Percentiles rank a stretch among this genome's conserved stretches.
These are phyloP conservation scores for Sericinus montela DNA, from an alignment of 2,888 invertebrate species.

Conservation along the genomic window DNA sequence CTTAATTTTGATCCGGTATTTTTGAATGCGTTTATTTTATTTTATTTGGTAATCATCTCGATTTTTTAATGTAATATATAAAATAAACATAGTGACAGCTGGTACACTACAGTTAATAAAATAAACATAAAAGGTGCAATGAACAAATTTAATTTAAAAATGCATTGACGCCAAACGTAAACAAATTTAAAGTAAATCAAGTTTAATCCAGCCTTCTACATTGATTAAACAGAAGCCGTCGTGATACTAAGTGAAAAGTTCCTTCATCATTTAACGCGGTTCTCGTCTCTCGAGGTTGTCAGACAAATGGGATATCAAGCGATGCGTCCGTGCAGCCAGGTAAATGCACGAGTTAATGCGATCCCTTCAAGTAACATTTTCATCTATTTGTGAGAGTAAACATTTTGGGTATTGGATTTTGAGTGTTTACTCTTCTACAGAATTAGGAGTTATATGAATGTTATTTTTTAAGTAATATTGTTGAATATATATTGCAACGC, in stretches of 20 bases:
- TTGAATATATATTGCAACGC: too few relatives aligned
- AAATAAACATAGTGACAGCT: too few relatives aligned
- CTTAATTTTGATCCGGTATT: too few relatives aligned
- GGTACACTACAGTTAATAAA: too few relatives aligned
- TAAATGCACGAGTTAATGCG: slow-evolving; percentile 40
- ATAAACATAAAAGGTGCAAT: too few relatives aligned
- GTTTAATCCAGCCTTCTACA: slow-evolving; percentile 18
- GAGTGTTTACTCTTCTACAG: neutral
- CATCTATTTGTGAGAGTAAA: slow-evolving; percentile 20
- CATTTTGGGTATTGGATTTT: slow-evolving; percentile 5
- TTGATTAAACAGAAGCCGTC: slow-evolving; percentile 43
- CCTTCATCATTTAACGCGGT: slow-evolving; percentile 28
- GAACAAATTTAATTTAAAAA: too few relatives aligned
- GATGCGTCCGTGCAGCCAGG: slow-evolving; percentile 40
- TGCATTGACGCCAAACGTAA: neutral
- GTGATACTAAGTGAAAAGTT: slow-evolving; percentile 43
- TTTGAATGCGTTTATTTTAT: too few relatives aligned
- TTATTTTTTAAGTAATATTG: too few relatives aligned
- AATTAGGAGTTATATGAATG: too few relatives aligned
- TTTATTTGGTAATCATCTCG: too few relatives aligned
- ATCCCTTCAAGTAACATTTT: slow-evolving; percentile 26
- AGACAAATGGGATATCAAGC: slow-evolving; percentile 50
- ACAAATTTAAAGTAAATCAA: slow-evolving; percentile 9
- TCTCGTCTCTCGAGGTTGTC: slow-evolving; percentile 33
- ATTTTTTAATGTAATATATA: too few relatives aligned